Evolutionary conservation across 2,888 invertebrate genomes (phyloP).

Genomic region (Lissonota sp.): DNA sequence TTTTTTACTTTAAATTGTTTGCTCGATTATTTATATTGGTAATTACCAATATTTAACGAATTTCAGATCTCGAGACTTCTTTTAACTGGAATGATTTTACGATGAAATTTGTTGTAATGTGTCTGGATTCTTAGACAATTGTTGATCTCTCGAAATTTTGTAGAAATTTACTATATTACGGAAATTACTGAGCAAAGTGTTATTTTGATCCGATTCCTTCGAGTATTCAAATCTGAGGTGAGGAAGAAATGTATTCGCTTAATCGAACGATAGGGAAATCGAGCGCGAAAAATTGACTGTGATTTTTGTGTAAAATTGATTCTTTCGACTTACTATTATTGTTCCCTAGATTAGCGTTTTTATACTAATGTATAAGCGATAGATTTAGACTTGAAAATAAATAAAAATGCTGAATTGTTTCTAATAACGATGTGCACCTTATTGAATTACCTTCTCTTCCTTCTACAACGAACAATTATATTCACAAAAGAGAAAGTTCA

Average conservation of each 20-base stretch:
- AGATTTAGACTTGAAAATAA: conserved; percentile 1
- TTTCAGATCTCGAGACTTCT: no score
- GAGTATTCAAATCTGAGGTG: background rate
- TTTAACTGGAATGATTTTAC: no score
- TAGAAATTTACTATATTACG: no score
- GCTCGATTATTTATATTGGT: no score
- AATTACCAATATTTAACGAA: no score
- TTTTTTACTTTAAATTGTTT: no score
- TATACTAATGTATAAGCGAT: background rate
- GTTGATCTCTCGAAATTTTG: no score
- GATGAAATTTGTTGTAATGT: no score
- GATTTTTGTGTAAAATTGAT: conserved; percentile 9
- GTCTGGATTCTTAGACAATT: no score
- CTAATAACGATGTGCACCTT: background rate
- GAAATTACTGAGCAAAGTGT: no score
- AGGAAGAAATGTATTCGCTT: background rate
- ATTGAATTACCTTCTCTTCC: background rate
- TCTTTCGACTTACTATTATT: conserved; percentile 2
- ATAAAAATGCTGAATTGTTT: conserved; percentile 26
- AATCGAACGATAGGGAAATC: background rate
- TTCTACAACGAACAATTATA: background rate
- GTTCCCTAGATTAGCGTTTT: background rate
- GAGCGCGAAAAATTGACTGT: conserved; percentile 26
- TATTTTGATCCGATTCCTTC: no score
- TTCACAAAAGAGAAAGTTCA: conserved; percentile 40